Conservation (phyloP, 2,888 invertebrate species). For the Venusia cambrica region DNA sequence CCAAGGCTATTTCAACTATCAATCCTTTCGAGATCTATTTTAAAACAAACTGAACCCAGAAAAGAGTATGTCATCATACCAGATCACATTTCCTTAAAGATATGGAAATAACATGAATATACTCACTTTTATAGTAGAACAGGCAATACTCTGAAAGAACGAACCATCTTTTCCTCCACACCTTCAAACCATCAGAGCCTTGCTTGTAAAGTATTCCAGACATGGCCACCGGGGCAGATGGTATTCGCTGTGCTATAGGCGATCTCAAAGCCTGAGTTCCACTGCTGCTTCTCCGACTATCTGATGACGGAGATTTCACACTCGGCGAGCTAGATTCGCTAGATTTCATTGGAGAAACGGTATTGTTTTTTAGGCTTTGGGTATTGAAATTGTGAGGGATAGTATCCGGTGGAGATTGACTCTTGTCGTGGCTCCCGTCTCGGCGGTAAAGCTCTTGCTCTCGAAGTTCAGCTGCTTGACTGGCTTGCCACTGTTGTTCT, state of each 20-base stretch:
- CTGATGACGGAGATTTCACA: conserved; percentile 73
- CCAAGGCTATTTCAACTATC: too few species aligned
- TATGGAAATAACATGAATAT: too few species aligned
- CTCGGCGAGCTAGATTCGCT: conserved; percentile 73
- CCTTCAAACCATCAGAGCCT: conserved; percentile 95
- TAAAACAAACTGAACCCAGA: too few species aligned
- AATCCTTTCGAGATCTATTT: too few species aligned
- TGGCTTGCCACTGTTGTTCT: conserved; percentile 65
- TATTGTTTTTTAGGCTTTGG: conserved; percentile 52
- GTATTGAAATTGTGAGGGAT: conserved; percentile 38
- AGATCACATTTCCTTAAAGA: too few species aligned
- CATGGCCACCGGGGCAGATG: conserved; percentile 91
- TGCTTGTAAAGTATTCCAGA: conserved; percentile 96
- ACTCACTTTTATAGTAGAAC: conserved; percentile 95
- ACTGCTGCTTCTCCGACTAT: conserved; percentile 72
- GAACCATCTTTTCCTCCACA: conserved; percentile 97
- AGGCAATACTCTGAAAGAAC: conserved; percentile 96
- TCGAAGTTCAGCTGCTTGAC: conserved; percentile 55
- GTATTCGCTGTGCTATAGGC: conserved; percentile 91
- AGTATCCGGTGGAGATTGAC: conserved; percentile 55
- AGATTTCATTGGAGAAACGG: conserved; percentile 70
- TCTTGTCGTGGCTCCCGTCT: conserved; percentile 57
- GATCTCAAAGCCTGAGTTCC: conserved; percentile 86
- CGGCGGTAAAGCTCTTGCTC: conserved; percentile 59
- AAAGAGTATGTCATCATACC: too few species aligned